Conservation (phyloP, 2,797 vertebrate species). For the Sebastes kiyomatsui region DNA sequence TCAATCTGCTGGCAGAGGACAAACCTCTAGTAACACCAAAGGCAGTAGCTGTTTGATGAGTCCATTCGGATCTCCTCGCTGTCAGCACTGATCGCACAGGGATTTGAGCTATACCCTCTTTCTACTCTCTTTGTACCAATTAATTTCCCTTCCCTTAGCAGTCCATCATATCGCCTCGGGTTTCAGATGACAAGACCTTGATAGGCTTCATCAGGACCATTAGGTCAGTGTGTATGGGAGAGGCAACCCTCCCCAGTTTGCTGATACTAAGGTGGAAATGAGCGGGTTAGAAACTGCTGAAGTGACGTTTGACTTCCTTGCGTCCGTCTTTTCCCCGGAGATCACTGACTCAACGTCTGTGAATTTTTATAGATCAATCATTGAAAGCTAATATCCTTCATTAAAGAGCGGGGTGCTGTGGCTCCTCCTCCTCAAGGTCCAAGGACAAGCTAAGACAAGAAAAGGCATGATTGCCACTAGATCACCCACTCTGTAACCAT, state of each 20-base stretch:
- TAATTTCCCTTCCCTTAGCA: conserved; percentile 24
- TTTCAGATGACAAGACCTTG: conserved; percentile 36
- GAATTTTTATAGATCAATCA: conserved; percentile 50
- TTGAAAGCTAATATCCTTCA: conserved; percentile 30
- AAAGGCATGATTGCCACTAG: neutral
- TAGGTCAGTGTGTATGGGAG: neutral
- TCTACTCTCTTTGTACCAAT: conserved; percentile 39
- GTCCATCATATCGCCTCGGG: conserved; percentile 43
- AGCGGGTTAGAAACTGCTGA: conserved; percentile 52
- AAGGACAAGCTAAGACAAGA: conserved; percentile 32
- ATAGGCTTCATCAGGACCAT: conserved; percentile 35
- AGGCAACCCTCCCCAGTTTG: neutral
- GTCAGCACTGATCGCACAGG: conserved; percentile 13
- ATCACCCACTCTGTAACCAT: neutral
- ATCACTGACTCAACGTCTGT: conserved; percentile 26
- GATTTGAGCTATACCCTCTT: conserved; percentile 32
- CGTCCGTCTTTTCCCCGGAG: conserved; percentile 45
- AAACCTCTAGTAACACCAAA: conserved; percentile 41
- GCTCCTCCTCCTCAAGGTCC: neutral
- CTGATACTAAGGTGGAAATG: conserved; percentile 44
- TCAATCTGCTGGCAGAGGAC: conserved; percentile 41
- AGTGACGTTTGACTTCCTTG: conserved; percentile 33
- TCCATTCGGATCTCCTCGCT: conserved; percentile 30
- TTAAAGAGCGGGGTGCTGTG: neutral
- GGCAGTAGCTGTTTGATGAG: conserved; percentile 36